A percentile compares a stretch with the other conserved stretches of the same genome.
Evolutionary conservation across 2,888 invertebrate genomes (phyloP).

Genomic region (Torymus aiolomorphi): DNA sequence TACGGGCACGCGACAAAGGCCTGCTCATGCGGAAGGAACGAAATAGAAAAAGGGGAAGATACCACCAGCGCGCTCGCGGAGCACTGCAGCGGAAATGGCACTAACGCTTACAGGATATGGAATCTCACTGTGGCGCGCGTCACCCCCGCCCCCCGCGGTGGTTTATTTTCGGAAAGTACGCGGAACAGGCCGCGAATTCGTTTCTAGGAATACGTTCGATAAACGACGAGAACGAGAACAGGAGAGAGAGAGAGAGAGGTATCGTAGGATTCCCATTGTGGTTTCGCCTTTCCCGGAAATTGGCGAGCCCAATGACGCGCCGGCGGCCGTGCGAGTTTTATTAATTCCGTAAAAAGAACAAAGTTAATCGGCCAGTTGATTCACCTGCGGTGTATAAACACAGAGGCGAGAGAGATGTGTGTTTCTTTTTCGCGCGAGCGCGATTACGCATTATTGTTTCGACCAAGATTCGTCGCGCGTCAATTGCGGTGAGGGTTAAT

Average conservation of each 20-base stretch:
- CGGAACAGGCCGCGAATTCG: neutral
- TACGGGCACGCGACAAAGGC: neutral
- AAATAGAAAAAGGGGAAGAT: constrained; percentile 3
- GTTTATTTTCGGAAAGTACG: constrained; percentile 35
- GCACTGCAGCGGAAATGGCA: neutral
- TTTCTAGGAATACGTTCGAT: constrained; percentile 4
- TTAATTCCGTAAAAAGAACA: constrained; percentile 1
- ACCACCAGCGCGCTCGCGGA: neutral
- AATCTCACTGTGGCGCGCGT: neutral
- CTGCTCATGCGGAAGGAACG: neutral
- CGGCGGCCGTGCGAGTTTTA: neutral
- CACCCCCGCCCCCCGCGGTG: neutral
- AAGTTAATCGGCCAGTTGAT: neutral
- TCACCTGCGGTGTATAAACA: constrained; percentile 18
- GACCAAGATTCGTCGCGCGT: neutral
- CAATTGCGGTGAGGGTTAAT: too few species aligned
- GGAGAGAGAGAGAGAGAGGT: neutral
- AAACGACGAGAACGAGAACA: neutral
- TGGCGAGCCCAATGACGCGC: constrained; percentile 18
- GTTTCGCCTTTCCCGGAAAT: constrained; percentile 47
- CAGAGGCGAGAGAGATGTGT: neutral
- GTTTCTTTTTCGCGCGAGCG: neutral
- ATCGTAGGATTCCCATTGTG: constrained; percentile 37
- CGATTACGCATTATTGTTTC: constrained; percentile 8
- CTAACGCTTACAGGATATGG: constrained; percentile 6